Base-by-base conservation (phyloP, 2,113 vertebrate genomes). In the Odobenus rosmarus region DNA sequence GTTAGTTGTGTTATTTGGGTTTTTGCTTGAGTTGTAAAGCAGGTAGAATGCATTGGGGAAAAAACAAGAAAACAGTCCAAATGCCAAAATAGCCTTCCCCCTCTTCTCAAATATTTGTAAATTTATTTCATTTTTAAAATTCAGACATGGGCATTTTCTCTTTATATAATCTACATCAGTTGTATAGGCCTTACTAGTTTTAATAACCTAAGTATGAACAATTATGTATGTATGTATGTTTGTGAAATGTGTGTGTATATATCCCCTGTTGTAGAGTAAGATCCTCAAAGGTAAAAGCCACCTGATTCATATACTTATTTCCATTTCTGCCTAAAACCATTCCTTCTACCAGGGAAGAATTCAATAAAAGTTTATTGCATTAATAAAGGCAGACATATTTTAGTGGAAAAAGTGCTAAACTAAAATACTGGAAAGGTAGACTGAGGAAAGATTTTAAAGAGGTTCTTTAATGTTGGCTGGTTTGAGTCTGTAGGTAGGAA, bases 401-500 rank as follows among this genome's bases (percentile, higher is more conserved):
- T 67, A 3, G 4, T 24, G 39, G 31, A 72, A 49, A 76, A 94
- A 90, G 5, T 89, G 1, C 2, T 31, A 42, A 42, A 2, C 1
- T 88, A 92, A 79, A 85, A 67, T 89, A 26, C 53, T 91, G 7
- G 71, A 92, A 77, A 90, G 9, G 16, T 59, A 13, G 5, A 84
- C 28, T 53, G 12, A 53, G 0, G 14, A 83, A 76, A 53, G 14
- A 80, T 5, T 57, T 59, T 36, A 55, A 39, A 39, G 18, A 59
- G 0, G 1, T 53, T 92, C 24, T 89, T 83, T 59, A 76, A 49
- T 76, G 13, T 8, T 76, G 21, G n/a, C n/a, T 72, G n/a, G 7
- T n/a, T 96, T 74, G 31, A 82, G 9, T 94, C 77, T 81, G 19
- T 71, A 74, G 10, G 51, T 31, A 96, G 62, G 46, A 94, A 94